Evolutionary conservation across 64 coral and sea anemone genomes (phyloP).

Genomic region (Actinia equina): DNA sequence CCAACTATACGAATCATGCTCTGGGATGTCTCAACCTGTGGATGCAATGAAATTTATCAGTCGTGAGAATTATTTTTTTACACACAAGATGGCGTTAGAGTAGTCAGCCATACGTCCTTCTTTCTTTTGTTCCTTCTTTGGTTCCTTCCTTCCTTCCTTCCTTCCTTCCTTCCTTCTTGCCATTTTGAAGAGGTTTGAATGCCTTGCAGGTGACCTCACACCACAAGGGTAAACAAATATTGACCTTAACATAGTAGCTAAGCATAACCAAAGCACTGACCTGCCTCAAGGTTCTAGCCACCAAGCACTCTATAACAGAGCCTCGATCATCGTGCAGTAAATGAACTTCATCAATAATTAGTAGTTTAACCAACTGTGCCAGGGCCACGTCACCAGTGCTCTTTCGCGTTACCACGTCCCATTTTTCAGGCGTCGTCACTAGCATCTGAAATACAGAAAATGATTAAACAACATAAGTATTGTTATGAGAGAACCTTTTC

Average conservation of each 20-base stretch:
- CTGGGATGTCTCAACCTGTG: conserved; percentile 85
- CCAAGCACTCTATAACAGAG: conserved; percentile 93
- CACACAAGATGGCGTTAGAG: too few species aligned
- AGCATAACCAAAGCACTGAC: conserved; percentile 13
- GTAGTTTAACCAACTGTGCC: conserved; percentile 89
- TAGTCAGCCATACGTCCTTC: too few species aligned
- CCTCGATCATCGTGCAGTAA: conserved; percentile 92
- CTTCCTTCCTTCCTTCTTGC: too few species aligned
- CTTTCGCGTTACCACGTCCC: conserved; percentile 97
- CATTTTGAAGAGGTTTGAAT: too few species aligned
- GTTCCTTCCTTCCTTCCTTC: too few species aligned
- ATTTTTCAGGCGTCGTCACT: conserved; percentile 96
- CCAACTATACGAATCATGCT: conserved; percentile 98
- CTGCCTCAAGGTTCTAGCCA: conserved; percentile 88
- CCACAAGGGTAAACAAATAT: too few species aligned
- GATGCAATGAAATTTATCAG: neutral
- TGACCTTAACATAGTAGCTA: too few species aligned
- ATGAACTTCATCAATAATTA: conserved; percentile 98
- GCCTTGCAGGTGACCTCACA: too few species aligned
- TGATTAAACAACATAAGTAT: neutral
- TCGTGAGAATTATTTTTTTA: too few species aligned
- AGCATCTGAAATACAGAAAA: conserved; percentile 59
- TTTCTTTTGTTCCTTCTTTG: too few species aligned
- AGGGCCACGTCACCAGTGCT: conserved; percentile 85
- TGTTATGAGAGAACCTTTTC: too few species aligned